phyloP scores from a whole-genome alignment of 2,888 invertebrate species.

The Labia minor region DNA sequence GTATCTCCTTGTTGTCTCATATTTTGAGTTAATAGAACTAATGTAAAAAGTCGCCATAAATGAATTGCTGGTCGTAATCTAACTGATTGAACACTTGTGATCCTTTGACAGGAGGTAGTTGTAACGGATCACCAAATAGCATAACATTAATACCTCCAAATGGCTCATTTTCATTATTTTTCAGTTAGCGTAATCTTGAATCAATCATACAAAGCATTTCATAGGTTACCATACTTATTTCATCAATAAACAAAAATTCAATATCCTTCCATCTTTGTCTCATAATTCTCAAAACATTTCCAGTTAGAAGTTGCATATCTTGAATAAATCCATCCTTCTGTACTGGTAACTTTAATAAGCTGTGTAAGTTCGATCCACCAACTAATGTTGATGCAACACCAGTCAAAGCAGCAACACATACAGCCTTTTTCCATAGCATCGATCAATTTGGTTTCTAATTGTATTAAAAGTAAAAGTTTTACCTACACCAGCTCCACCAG shows the following conservation, averaged over 20 bases:
- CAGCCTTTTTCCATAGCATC: conserved; percentile 28
- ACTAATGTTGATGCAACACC: conserved; percentile 31
- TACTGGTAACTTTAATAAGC: too few relatives aligned
- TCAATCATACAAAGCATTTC: conserved; percentile 26
- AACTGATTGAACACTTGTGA: conserved; percentile 28
- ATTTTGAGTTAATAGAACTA: too few relatives aligned
- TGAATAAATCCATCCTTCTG: too few relatives aligned
- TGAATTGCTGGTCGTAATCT: conserved; percentile 26
- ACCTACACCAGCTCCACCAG: conserved; percentile 23
- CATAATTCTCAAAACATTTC: too few relatives aligned
- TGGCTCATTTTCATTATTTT: conserved; percentile 24
- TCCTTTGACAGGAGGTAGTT: conserved; percentile 30
- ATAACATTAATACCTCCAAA: conserved; percentile 28
- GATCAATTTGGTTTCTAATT: conserved; percentile 27
- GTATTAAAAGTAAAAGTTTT: conserved; percentile 28
- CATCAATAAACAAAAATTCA: too few relatives aligned
- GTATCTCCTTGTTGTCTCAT: conserved; percentile 29
- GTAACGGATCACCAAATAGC: conserved; percentile 28
- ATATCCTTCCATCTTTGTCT: too few relatives aligned
- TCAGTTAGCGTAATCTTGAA: conserved; percentile 23
- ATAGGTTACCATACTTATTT: conserved; percentile 29
- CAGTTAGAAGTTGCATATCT: too few relatives aligned
- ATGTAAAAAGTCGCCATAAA: too few relatives aligned
- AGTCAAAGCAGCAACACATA: conserved; percentile 29
- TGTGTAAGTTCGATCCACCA: too few relatives aligned